A percentile compares a stretch with the other conserved stretches of the same genome.
Evolutionary conservation across 1,140 invertebrate species (phyloP).

Genomic region (Thaumetopoea pityocampa): DNA sequence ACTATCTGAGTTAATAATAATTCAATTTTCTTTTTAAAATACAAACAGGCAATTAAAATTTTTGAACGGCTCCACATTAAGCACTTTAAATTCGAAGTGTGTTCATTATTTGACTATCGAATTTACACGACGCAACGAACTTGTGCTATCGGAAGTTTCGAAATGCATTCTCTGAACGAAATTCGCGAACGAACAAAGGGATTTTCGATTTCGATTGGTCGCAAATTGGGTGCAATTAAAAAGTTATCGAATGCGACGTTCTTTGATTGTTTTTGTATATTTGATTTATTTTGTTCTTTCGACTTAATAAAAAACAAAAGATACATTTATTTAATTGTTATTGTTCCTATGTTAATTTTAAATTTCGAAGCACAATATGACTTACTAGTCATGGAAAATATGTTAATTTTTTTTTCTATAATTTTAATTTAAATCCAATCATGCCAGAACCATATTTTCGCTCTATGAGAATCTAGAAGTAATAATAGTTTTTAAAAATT

Average conservation of each 20-base stretch:
- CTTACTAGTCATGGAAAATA: too few relatives aligned
- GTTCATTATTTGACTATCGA: slow-evolving; percentile 35
- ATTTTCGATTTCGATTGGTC: slow-evolving; percentile 49
- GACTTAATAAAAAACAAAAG: background rate
- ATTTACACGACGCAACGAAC: slow-evolving; percentile 32
- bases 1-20: background rate
- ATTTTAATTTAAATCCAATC: too few relatives aligned
- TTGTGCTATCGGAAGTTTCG: slow-evolving; percentile 35
- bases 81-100: slow-evolving; percentile 36
- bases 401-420: too few relatives aligned
- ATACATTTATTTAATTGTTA: too few relatives aligned
- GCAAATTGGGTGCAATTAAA: slow-evolving; percentile 52
- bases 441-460: too few relatives aligned
- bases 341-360: too few relatives aligned
- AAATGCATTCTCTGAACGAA: slow-evolving; percentile 31
- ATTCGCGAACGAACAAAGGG: slow-evolving; percentile 40
- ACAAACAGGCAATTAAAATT: slow-evolving; percentile 10
- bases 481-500: too few relatives aligned
- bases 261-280: slow-evolving; percentile 19
- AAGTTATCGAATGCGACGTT: slow-evolving; percentile 38
- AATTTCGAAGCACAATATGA: too few relatives aligned
- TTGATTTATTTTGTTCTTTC: slow-evolving; percentile 9
- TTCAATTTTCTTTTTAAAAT: slow-evolving; percentile 7
- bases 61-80: slow-evolving; percentile 23
- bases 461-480: too few relatives aligned